Base-by-base conservation (phyloP, 1,140 invertebrate species). In the Meloidogyne hapla region DNA sequence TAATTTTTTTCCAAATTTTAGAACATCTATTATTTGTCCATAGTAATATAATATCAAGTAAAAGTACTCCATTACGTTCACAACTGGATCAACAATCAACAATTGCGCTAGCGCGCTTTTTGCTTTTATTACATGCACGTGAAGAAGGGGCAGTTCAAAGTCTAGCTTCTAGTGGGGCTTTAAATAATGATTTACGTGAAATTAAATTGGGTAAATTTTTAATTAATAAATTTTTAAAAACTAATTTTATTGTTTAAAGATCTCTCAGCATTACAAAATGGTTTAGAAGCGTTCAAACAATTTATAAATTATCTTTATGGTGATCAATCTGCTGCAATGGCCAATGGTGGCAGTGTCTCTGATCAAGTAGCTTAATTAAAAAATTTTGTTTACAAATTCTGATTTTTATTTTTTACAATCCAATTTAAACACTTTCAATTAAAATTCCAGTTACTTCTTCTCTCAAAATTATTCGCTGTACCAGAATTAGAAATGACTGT, bases 251-350 rank as follows among this genome's bases (percentile, higher is more conserved):
- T n/a, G n/a, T 33, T 23, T 45, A 38, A 68, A n/a, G 70, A 79
- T 69, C 38, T 77, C 18, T 78, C 79, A 9, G 48, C 67, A 48
- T 18, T 84, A 38, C 70, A 82, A 40, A 73, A 79, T 61, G 72
- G 81, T 18, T 38, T 83, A 9, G 69, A 77, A 21, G 65, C 79
- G 0, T 83, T 83, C 28, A 78, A 81, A 72, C 26, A 72, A 12
- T 69, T 83, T 48, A 63, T 83, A 12, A 69, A 64, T n/a, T 75
- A 65, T 42, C 67, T 83, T 28, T 83, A 83, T 73, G 79, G 80
- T 12, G 83, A 74, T 25, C 76, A 77, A 42, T 38, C 83, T 2
- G 68, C 65, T 33, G 42, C 63, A 33, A 72, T 21, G 12, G 42
- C 12, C 18, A 12, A 8, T 56, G n/a, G n/a, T 56, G 40, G 40